These are phyloP conservation scores for Phenganax stokvisi DNA, from an alignment of 92 coral and sea anemone species.

Conservation along the genomic window DNA sequence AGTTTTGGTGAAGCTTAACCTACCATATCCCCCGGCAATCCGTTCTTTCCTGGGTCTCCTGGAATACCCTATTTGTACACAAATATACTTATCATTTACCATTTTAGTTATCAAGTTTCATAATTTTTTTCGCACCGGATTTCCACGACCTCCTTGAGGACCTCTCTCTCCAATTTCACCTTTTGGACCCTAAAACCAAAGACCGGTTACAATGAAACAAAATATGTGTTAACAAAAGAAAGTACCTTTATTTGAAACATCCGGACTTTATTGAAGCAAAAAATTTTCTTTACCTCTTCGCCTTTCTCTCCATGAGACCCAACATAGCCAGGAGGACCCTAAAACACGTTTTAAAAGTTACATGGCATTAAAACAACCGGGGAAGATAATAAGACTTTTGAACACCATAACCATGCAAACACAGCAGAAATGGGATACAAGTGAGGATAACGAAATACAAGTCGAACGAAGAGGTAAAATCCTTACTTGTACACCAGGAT, in stretches of 20 bases:
- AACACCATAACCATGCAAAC: neutral
- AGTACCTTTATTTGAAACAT: neutral
- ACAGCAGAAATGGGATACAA: neutral
- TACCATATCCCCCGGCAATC: neutral
- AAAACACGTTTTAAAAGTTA: neutral
- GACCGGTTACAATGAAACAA: neutral
- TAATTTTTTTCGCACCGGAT: constrained; percentile 2
- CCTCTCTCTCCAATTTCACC: constrained; percentile 29
- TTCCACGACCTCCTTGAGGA: neutral
- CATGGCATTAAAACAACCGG: neutral
- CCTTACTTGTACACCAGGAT: constrained; percentile 9
- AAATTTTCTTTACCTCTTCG: neutral
- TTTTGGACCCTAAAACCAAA: constrained; percentile 8
- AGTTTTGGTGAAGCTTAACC: neutral
- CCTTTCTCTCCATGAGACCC: constrained; percentile 7
- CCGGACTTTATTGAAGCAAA: neutral
- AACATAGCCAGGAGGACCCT: constrained; percentile 12
- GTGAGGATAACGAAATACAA: neutral
- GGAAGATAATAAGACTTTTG: neutral
- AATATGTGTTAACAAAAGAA: neutral
- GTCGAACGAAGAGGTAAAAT: neutral
- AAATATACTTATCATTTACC: neutral
- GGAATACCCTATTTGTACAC: constrained; percentile 6
- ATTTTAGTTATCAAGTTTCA: neutral
- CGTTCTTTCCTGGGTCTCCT: constrained; percentile 6